Conservation (phyloP, 2,797 vertebrate species). For the Liparis tanakae region DNA sequence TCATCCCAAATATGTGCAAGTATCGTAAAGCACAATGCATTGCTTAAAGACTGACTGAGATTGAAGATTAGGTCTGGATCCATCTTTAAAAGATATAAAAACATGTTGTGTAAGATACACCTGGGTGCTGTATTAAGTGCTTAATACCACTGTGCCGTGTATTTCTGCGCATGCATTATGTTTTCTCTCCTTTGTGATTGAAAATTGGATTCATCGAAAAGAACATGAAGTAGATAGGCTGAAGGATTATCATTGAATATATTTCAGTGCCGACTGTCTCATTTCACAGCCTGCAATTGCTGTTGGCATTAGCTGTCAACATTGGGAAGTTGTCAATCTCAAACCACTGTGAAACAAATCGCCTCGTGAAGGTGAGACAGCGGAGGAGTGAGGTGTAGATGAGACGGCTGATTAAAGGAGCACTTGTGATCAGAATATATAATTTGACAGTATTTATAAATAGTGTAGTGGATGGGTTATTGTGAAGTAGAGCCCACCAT, state of each 20-base stretch:
- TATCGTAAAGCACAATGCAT: conserved; percentile 30
- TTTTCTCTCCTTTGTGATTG: conserved; percentile 4
- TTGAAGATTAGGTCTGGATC: conserved; percentile 29
- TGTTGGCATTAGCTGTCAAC: conserved; percentile 50
- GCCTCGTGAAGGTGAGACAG: conserved; percentile 41
- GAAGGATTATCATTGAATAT: conserved; percentile 38
- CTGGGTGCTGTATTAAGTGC: not conserved
- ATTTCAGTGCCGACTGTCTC: conserved; percentile 25
- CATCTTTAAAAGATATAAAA: conserved; percentile 24
- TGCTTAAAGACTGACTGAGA: conserved; percentile 31
- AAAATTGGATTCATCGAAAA: conserved; percentile 14
- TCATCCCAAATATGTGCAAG: conserved; percentile 15
- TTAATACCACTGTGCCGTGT: not conserved
- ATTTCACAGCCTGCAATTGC: conserved; percentile 42
- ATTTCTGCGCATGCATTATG: conserved; percentile 1
- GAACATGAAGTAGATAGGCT: conserved; percentile 7
- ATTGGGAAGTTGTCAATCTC: conserved; percentile 59
- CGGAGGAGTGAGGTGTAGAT: conserved; percentile 45
- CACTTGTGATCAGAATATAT: conserved; percentile 58
- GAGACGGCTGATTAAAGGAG: conserved; percentile 52
- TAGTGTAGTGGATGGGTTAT: conserved; percentile 13
- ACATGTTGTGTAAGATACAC: conserved; percentile 3
- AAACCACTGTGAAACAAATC: conserved; percentile 53
- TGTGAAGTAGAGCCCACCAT: conserved; percentile 2
- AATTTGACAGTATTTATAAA: conserved; percentile 56